These are phyloP conservation scores for Micropoecilia bifurca DNA, from an alignment of 2,797 vertebrate genomes.

Conservation along the genomic window DNA sequence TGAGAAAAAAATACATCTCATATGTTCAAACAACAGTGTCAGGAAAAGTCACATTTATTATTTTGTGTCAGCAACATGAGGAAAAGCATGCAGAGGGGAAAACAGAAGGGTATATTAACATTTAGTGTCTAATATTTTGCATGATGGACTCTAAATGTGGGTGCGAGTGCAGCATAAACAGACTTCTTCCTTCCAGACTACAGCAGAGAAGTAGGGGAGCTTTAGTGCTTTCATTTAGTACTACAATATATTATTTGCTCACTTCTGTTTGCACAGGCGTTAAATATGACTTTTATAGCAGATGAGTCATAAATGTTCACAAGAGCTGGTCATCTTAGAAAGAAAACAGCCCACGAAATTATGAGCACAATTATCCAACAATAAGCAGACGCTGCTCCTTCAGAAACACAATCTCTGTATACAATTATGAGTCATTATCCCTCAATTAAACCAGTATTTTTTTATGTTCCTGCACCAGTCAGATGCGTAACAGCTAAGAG, in stretches of 20 bases:
- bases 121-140: not conserved
- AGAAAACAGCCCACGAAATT: not conserved
- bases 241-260: not conserved
- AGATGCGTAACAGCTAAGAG: slow-evolving; percentile 12
- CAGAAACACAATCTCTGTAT: not conserved
- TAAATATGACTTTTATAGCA: slow-evolving; percentile 7
- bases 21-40: not conserved
- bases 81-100: not conserved
- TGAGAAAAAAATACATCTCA: not conserved
- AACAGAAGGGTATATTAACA: not conserved
- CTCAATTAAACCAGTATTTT: not conserved
- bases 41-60: not conserved
- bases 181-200: not conserved
- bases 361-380: not conserved
- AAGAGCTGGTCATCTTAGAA: not conserved
- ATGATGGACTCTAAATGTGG: not conserved
- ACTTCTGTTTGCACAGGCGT: slow-evolving; percentile 16
- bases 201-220: not conserved
- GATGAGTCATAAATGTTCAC: not conserved
- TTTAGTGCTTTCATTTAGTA: not conserved
- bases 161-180: not conserved
- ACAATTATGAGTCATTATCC: not conserved
- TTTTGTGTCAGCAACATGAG: not conserved
- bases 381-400: not conserved
- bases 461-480: not conserved